These are phyloP conservation scores for Chironomus riparius DNA, from an alignment of 2,888 invertebrate species.

Conservation along the genomic window DNA sequence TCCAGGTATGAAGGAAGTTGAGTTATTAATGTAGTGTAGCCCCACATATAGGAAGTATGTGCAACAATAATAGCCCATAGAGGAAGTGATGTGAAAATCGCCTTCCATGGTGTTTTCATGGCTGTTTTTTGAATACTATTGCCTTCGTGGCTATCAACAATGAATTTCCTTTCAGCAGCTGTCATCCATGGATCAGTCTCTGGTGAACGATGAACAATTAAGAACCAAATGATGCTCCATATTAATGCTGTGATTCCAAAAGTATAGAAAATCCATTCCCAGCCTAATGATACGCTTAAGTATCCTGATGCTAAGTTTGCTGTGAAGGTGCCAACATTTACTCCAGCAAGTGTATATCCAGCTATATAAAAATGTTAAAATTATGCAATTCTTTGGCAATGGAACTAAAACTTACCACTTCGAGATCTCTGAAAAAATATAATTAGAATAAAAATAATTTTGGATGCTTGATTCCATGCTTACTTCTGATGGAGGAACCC, in stretches of 20 bases:
- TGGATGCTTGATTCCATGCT: constrained; percentile 38
- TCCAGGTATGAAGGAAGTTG: constrained; percentile 67
- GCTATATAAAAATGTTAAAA: neutral
- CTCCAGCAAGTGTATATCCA: constrained; percentile 72
- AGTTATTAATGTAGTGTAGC: constrained; percentile 67
- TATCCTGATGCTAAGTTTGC: constrained; percentile 70
- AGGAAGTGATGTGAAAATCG: constrained; percentile 58
- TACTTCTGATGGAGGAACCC: constrained; percentile 65
- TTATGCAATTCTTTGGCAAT: constrained; percentile 52
- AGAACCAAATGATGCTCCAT: constrained; percentile 64
- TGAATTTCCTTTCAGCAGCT: constrained; percentile 62
- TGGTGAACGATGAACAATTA: constrained; percentile 63
- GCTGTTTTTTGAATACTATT: constrained; percentile 42
- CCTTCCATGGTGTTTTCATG: constrained; percentile 59
- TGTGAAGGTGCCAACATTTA: constrained; percentile 75
- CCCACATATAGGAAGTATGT: constrained; percentile 75
- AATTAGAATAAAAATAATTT: no score
- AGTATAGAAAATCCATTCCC: constrained; percentile 73
- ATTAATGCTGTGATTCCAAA: constrained; percentile 60
- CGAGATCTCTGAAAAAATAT: constrained; percentile 52
- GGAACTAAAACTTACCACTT: neutral
- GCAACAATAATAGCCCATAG: constrained; percentile 70
- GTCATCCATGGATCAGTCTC: constrained; percentile 65
- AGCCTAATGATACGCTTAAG: constrained; percentile 63
- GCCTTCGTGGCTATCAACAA: constrained; percentile 50